Evolutionary conservation across 2,113 vertebrate species (phyloP).

Genomic region (Poeciliopsis occidentalis): DNA sequence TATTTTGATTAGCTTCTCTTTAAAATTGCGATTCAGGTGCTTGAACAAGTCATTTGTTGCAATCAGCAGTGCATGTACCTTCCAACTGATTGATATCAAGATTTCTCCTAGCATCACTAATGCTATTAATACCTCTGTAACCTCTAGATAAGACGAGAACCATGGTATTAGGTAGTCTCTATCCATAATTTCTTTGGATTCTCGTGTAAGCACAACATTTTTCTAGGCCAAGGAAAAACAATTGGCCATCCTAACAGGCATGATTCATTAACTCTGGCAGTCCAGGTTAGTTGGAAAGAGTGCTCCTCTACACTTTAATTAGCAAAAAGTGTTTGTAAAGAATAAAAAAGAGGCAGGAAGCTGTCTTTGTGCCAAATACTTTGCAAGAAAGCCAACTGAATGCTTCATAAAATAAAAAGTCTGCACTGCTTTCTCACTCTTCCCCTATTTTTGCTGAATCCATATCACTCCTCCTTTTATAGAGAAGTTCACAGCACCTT

Average conservation of each 20-base stretch:
- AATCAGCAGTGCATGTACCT: too few species aligned
- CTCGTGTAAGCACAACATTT: not conserved
- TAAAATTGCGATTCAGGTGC: not conserved
- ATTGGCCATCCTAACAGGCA: not conserved
- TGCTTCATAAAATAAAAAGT: constrained; percentile 11
- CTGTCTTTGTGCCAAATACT: not conserved
- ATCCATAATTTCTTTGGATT: not conserved
- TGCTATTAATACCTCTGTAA: not conserved
- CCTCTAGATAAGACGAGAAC: not conserved
- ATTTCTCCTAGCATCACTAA: too few species aligned
- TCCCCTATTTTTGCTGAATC: constrained; percentile 20
- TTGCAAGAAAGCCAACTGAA: not conserved
- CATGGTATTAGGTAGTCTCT: not conserved
- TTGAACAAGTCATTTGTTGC: too few species aligned
- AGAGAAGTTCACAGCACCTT: constrained; percentile 50
- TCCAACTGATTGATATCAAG: too few species aligned
- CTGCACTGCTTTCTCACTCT: not conserved
- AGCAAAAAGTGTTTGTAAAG: not conserved
- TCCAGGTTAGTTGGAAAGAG: not conserved
- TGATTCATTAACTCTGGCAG: not conserved
- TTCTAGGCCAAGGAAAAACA: not conserved
- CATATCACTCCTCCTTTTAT: constrained; percentile 65
- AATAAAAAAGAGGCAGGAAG: not conserved
- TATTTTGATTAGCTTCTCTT: not conserved
- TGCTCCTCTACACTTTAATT: constrained; percentile 2